Conservation (phyloP, 53 echinoderm and acorn worm species). For the Stichopus horrens region DNA sequence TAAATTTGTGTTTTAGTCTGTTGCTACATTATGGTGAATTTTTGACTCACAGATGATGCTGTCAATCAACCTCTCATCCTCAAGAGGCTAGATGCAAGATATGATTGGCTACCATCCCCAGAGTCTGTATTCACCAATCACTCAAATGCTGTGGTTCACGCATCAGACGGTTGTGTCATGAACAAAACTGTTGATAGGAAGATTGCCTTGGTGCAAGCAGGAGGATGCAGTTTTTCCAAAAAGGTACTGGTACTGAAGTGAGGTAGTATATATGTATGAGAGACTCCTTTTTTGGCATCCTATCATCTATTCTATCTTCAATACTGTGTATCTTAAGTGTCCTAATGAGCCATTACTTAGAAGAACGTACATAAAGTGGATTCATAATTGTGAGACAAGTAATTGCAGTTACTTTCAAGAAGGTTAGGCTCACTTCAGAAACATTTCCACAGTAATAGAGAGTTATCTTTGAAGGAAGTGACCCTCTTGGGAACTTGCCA, state of each 20-base stretch:
- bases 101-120: slow-evolving; percentile 89
- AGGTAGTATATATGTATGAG: not conserved
- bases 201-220: slow-evolving; percentile 71
- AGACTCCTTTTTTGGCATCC: too few relatives aligned
- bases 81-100: slow-evolving; percentile 82
- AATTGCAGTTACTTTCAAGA: too few relatives aligned
- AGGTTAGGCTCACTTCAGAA: too few relatives aligned
- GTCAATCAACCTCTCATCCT: slow-evolving; percentile 51
- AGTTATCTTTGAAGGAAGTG: too few relatives aligned
- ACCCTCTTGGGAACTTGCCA: too few relatives aligned
- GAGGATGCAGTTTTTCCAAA: slow-evolving; percentile 69
- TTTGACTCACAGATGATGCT: not conserved
- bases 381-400: too few relatives aligned
- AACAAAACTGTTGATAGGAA: slow-evolving; percentile 52
- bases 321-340: too few relatives aligned
- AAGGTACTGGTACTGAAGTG: slow-evolving; percentile 54
- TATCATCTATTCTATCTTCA: too few relatives aligned
- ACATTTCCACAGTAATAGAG: too few relatives aligned
- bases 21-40: not conserved
- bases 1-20: not conserved
- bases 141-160: slow-evolving; percentile 52
- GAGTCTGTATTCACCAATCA: slow-evolving; percentile 54
- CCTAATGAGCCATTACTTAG: too few relatives aligned
- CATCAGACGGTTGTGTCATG: slow-evolving; percentile 63
- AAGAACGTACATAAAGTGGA: too few relatives aligned